Evolutionary conservation across 1,140 invertebrate species (phyloP), one percentile per base, ranked within the genome.

Genomic region (Chironomus tepperi): DNA sequence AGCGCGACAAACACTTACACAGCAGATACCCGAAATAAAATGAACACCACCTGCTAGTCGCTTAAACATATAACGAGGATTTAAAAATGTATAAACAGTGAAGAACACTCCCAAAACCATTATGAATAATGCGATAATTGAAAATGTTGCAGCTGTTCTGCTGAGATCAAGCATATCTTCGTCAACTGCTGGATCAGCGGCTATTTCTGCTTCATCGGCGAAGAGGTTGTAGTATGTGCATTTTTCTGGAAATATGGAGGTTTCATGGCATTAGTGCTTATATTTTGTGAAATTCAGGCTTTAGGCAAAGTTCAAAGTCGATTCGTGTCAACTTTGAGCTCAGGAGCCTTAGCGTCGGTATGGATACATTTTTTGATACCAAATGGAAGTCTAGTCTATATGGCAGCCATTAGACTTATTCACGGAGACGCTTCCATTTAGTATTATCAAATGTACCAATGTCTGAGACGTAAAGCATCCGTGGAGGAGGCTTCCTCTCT

Each of bases 1-100:
- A 0, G 94, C 91, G 84, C 94, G 92, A 42, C 94, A 88, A 6
- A 94, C 91, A 1, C 93, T 91, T 77, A 94, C 85, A 10, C 89
- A 87, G 74, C 88, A 89, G 16, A 87, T 87, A 77, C 87, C 91
- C 81, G 90, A 89, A 73, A 96, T 90, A 79, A 95, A 89, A 78
- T 95, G 91, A 76, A 95, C 90, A 16, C 92, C 90, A 0, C 91
- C 92, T 8, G 93, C 92, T 18, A 95, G 84, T 43, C 94, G 84
- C 81, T 96, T 96, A 83, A 94, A 94, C 88, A 93, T 95, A 79
- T 96, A 96, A 8, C 93, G 86, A 9, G 92, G 91, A 79, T 95
- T 92, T 75, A 87, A 85, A 80, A 96, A 93, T 6, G 93, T 93
- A 79, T 95, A 96, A 75, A 92, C 87, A 3, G 93, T 93, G 81